Evolutionary conservation across 2,888 invertebrate species (phyloP).

Genomic region (Chrysodeixis includens): DNA sequence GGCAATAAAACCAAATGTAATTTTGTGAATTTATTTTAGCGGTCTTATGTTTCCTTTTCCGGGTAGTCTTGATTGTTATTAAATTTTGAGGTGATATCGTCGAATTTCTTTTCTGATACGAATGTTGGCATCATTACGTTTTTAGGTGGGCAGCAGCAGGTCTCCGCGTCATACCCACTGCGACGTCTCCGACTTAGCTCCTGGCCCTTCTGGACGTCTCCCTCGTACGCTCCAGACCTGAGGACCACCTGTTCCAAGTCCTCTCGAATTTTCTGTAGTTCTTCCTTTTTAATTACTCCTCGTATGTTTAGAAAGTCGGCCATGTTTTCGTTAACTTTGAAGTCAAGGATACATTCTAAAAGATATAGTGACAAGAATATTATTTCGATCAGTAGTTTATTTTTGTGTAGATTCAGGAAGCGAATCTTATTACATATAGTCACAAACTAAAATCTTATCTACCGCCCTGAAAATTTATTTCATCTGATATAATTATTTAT

Average conservation of each 20-base stretch:
- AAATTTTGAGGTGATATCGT: conserved; percentile 62
- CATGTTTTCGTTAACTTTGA: conserved; percentile 68
- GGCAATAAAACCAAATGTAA: conserved; percentile 40
- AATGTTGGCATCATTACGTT: conserved; percentile 72
- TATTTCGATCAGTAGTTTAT: too few relatives aligned
- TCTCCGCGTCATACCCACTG: conserved; percentile 25
- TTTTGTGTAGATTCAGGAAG: too few relatives aligned
- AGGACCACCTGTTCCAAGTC: conserved; percentile 32
- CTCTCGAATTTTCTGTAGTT: conserved; percentile 45
- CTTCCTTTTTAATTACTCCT: conserved; percentile 64
- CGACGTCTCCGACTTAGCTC: conserved; percentile 30
- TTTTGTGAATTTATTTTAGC: conserved; percentile 23
- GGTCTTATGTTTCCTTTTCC: conserved; percentile 2
- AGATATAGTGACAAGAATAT: conserved; percentile 24
- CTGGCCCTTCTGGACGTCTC: not conserved
- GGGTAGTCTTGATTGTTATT: not conserved
- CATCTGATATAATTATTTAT: too few relatives aligned
- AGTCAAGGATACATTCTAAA: conserved; percentile 72
- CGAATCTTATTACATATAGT: too few relatives aligned
- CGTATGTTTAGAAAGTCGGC: conserved; percentile 67
- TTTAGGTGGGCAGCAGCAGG: conserved; percentile 73
- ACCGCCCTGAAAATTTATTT: too few relatives aligned
- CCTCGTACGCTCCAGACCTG: not conserved
- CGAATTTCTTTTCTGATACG: conserved; percentile 71
- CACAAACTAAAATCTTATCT: too few relatives aligned